These are phyloP conservation scores for Scophthalmus maximus DNA, from an alignment of 2,113 vertebrate genomes.

Conservation along the genomic window DNA sequence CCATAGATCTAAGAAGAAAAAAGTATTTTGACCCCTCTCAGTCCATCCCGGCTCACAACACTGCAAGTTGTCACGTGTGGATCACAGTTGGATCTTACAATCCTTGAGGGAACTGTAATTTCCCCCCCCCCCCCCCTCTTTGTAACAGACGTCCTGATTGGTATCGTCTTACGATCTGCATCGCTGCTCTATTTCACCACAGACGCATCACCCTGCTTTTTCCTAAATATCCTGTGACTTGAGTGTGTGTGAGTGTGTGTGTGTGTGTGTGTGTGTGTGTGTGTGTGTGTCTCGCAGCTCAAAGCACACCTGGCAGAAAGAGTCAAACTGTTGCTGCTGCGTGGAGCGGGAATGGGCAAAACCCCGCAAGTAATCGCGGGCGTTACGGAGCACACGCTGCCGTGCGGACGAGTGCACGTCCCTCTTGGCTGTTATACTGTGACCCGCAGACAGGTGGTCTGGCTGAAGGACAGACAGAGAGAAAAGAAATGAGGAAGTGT, in stretches of 20 bases:
- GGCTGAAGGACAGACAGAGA: constrained; percentile 64
- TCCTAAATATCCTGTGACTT: constrained; percentile 27
- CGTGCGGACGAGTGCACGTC: constrained; percentile 52
- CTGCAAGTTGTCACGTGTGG: neutral
- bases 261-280: neutral
- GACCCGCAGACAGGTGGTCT: constrained; percentile 79
- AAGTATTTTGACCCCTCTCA: neutral
- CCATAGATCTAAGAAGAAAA: neutral
- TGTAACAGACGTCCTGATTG: constrained; percentile 2
- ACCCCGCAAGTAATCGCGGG: constrained; percentile 76
- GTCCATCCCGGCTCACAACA: neutral
- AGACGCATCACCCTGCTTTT: constrained; percentile 21
- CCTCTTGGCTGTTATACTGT: constrained; percentile 57
- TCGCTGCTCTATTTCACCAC: constrained; percentile 13
- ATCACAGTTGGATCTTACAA: neutral
- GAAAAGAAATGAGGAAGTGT: constrained; percentile 74
- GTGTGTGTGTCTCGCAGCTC: constrained; percentile 2
- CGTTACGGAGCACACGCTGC: constrained; percentile 71
- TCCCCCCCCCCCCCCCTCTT: neutral
- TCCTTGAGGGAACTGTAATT: neutral
- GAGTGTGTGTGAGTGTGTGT: neutral
- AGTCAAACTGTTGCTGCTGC: constrained; percentile 51
- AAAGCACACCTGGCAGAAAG: constrained; percentile 74
- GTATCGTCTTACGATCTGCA: constrained; percentile 31
- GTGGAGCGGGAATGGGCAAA: constrained; percentile 64